These are phyloP conservation scores for Eumacrocentrus americanus DNA, from an alignment of 2,888 invertebrate species.

Conservation along the genomic window DNA sequence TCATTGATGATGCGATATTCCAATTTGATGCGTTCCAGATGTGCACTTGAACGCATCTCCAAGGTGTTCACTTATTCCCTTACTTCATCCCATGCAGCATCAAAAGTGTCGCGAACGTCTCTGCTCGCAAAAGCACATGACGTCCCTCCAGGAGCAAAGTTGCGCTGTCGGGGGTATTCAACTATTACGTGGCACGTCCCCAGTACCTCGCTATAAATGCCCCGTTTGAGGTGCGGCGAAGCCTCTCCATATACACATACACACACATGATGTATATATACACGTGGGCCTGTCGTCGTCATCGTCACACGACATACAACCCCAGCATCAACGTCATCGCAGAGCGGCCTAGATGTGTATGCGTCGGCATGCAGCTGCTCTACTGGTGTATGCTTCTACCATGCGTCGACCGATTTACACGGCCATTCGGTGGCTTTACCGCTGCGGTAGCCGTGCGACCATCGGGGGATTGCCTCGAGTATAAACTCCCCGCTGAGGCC, in stretches of 20 bases:
- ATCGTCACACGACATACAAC: constrained; percentile 5
- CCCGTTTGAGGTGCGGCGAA: constrained; percentile 13
- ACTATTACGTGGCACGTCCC: constrained; percentile 9
- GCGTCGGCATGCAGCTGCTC: background rate
- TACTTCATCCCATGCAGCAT: too few species aligned
- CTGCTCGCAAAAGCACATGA: constrained; percentile 12
- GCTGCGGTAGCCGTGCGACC: constrained; percentile 28
- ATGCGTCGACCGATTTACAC: constrained; percentile 31
- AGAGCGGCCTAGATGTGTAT: background rate
- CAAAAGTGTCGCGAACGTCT: constrained; percentile 14
- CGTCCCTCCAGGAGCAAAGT: constrained; percentile 16
- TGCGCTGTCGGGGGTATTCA: constrained; percentile 20
- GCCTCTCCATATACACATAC: background rate
- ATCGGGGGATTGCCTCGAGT: constrained; percentile 18
- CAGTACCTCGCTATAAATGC: constrained; percentile 11
- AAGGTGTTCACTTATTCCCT: background rate
- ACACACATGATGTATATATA: background rate
- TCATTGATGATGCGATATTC: too few species aligned
- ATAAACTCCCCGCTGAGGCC: constrained; percentile 19
- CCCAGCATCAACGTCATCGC: constrained; percentile 17
- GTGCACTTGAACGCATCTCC: background rate
- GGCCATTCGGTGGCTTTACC: constrained; percentile 35
- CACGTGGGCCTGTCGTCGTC: background rate
- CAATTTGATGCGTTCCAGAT: constrained; percentile 21
- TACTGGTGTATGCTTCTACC: background rate